These are phyloP conservation scores for Ptyas mucosa DNA, from an alignment of 2,113 vertebrate genomes.

Conservation along the genomic window DNA sequence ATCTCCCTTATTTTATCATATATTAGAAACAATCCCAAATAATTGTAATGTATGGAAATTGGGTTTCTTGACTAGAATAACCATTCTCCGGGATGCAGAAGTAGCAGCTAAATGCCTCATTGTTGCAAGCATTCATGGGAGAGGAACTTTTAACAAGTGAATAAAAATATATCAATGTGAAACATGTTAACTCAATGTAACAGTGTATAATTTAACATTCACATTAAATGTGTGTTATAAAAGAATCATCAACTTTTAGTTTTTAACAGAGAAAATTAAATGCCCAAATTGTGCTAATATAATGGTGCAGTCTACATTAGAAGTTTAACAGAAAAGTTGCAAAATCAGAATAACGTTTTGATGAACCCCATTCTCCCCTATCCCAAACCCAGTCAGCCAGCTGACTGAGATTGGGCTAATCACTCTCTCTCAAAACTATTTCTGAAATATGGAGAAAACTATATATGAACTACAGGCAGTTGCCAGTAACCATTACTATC, in stretches of 20 bases:
- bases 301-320: background rate
- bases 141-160: background rate
- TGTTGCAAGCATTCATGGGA: background rate
- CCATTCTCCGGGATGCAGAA: slow-evolving; percentile 28
- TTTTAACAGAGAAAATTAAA: slow-evolving; percentile 39
- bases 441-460: background rate
- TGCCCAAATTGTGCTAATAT: slow-evolving; percentile 21
- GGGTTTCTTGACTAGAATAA: slow-evolving; percentile 29
- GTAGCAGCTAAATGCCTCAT: slow-evolving; percentile 20
- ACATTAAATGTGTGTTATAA: slow-evolving; percentile 25
- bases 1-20: slow-evolving; percentile 33
- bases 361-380: no score
- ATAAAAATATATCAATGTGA: slow-evolving; percentile 21
- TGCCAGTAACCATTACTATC: background rate
- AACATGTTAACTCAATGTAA: background rate
- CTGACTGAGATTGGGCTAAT: background rate
- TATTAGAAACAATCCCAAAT: slow-evolving; percentile 33
- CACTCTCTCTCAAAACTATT: background rate
- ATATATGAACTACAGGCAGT: background rate
- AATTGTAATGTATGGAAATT: slow-evolving; percentile 45
- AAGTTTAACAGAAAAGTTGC: slow-evolving; percentile 21
- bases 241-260: slow-evolving; percentile 6
- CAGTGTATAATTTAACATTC: slow-evolving; percentile 22
- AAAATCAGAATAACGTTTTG: background rate
- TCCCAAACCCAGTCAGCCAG: background rate